phyloP scores from a whole-genome alignment of 2,888 invertebrate genomes.

The Ecliptopera silaceata region DNA sequence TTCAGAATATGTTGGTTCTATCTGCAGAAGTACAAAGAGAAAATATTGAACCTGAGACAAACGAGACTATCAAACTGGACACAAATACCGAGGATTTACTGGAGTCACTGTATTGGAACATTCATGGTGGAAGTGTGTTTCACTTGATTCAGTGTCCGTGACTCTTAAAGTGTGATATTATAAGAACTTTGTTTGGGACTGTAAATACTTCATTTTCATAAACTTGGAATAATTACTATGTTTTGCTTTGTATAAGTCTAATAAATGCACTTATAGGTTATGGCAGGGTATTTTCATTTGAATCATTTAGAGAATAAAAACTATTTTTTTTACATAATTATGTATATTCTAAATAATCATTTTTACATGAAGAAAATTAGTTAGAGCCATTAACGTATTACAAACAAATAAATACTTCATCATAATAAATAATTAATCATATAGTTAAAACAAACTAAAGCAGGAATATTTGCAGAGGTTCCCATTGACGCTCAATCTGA shows the following conservation, averaged over 20 bases:
- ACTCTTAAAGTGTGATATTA: constrained; percentile 53
- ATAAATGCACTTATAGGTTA: constrained; percentile 64
- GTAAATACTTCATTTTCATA: constrained; percentile 39
- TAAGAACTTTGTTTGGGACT: constrained; percentile 52
- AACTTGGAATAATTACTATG: constrained; percentile 37
- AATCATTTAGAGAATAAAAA: constrained; percentile 42
- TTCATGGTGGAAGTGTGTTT: constrained; percentile 85
- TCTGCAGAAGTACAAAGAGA: constrained; percentile 82
- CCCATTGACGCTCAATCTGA: constrained; percentile 62
- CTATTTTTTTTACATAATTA: constrained; percentile 31
- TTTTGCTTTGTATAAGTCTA: constrained; percentile 53
- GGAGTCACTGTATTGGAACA: constrained; percentile 85
- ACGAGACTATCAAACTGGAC: constrained; percentile 71
- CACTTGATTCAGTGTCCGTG: constrained; percentile 78
- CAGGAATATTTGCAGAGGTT: constrained; percentile 44
- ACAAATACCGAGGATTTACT: constrained; percentile 73
- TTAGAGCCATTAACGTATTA: constrained; percentile 41
- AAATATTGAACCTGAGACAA: constrained; percentile 78
- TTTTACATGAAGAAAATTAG: constrained; percentile 42
- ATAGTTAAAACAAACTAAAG: constrained; percentile 41
- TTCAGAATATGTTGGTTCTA: constrained; percentile 74
- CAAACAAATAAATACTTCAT: constrained; percentile 51
- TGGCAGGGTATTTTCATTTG: constrained; percentile 66
- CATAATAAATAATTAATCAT: constrained; percentile 30
- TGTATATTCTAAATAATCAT: constrained; percentile 49